These are phyloP conservation scores for Microtus ochrogaster DNA, from an alignment of 2,113 vertebrate genomes.

Conservation along the genomic window DNA sequence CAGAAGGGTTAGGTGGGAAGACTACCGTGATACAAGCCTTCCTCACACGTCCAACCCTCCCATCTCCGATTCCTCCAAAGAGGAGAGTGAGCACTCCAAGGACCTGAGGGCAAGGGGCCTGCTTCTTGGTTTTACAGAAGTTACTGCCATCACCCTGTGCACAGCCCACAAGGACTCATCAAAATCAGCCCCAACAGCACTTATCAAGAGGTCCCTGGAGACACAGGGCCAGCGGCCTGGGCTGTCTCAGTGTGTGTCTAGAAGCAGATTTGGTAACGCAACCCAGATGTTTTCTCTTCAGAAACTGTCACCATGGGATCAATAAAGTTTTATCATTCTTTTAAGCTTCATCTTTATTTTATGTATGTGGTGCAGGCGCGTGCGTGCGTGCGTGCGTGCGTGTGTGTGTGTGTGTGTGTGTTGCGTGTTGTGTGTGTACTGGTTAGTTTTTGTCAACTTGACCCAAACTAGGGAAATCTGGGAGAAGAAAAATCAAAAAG, in stretches of 20 bases:
- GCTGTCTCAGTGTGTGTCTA: background rate
- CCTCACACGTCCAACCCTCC: background rate
- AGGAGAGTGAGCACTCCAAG: background rate
- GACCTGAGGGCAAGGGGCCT: background rate
- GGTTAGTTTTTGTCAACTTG: background rate
- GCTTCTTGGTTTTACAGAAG: background rate
- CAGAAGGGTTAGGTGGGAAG: no score
- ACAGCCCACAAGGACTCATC: background rate
- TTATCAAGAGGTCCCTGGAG: background rate
- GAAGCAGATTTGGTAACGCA: background rate
- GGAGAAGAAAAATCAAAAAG: background rate
- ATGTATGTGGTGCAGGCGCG: background rate
- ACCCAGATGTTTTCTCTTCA: conserved; percentile 7
- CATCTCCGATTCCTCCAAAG: background rate
- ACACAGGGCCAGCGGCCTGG: background rate
- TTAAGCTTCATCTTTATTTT: background rate
- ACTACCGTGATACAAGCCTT: fast-evolving
- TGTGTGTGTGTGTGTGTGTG: background rate
- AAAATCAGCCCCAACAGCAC: background rate
- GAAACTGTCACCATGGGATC: background rate
- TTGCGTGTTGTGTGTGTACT: background rate
- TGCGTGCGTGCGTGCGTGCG: no score
- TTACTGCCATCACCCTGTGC: background rate
- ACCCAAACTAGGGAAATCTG: background rate
- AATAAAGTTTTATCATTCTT: background rate